Evolutionary conservation across 2,797 vertebrate species (phyloP), one percentile per base, ranked within the genome.

Genomic region (Luscinia megarhynchos): DNA sequence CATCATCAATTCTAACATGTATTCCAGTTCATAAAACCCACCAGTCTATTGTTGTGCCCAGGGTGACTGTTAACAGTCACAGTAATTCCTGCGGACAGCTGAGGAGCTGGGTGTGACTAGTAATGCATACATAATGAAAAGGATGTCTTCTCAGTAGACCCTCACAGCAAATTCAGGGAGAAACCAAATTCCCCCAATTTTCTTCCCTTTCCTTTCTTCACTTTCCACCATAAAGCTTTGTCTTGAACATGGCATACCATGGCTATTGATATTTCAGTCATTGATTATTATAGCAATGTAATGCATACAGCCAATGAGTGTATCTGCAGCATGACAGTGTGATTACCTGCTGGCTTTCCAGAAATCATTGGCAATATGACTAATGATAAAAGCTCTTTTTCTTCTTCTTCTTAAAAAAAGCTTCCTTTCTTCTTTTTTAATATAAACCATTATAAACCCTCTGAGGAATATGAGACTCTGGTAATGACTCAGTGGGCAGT

Each of bases 311-410:
- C 30, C 67, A 55, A 46, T 69, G 15, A 84, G 30, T 85, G 5
- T 38, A 46, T 38, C 38, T 80, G 41, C 40, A 85, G 22, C 9
- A 4, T 80, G 70, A 76, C 74, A 90, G 41, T 84, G 41, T 54
- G 89, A 94, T 86, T 94, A 81, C 30, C 58, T 91, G 61, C 86
- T 73, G 70, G 21, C n/a, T 95, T 95, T 97, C 66, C 89, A 62
- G 83, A 94, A 91, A 43, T 91, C 32, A 57, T 26, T 73, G 58
- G 34, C 45, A 70, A 73, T 91, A 74, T 91, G 77, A 79, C 84
- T 92, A 73, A 76, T 73, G 41, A 51, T 84, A 75, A 95, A 87
- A 72, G 46, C 26, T 70, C 32, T 64, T 40, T 78, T 53, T 46
- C 6, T 11, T 7, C 21, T 23, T 57, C 13, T 54, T 41, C 48